These are phyloP conservation scores for Orthosia gracilis DNA, from an alignment of 2,888 invertebrate species.

Conservation along the genomic window DNA sequence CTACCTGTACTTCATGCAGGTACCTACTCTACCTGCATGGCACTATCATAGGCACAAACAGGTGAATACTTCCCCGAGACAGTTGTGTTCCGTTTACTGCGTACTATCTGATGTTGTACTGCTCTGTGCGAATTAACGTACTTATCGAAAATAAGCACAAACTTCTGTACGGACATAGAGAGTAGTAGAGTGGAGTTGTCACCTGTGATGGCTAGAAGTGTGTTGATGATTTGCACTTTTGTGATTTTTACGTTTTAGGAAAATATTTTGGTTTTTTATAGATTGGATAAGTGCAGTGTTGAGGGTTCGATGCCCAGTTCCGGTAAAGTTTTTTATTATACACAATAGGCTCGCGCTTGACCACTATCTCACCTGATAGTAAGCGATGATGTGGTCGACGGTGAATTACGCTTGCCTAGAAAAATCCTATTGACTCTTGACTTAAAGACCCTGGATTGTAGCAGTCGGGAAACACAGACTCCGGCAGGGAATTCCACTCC, in stretches of 20 bases:
- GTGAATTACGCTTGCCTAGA: too few species aligned
- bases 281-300: not conserved
- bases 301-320: too few species aligned
- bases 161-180: slow-evolving; percentile 7
- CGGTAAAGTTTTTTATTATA: not conserved
- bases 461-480: too few species aligned
- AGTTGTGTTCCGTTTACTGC: slow-evolving; percentile 1
- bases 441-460: too few species aligned
- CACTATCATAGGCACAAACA: slow-evolving; percentile 4
- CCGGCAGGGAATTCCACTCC: too few species aligned
- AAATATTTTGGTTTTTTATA: not conserved
- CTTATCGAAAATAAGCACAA: slow-evolving; percentile 5
- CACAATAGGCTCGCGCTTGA: too few species aligned
- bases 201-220: not conserved
- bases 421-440: too few species aligned
- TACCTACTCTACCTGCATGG: too few species aligned
- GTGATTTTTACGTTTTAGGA: slow-evolving; percentile 1
- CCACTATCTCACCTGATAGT: too few species aligned
- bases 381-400: too few species aligned
- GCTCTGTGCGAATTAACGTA: not conserved
- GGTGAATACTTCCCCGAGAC: slow-evolving; percentile 8
- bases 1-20: too few species aligned
- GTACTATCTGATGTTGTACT: slow-evolving; percentile 24
- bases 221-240: too few species aligned
- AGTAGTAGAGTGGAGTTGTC: not conserved